phyloP scores from a whole-genome alignment of 2,113 vertebrate species.

The Perca flavescens region DNA sequence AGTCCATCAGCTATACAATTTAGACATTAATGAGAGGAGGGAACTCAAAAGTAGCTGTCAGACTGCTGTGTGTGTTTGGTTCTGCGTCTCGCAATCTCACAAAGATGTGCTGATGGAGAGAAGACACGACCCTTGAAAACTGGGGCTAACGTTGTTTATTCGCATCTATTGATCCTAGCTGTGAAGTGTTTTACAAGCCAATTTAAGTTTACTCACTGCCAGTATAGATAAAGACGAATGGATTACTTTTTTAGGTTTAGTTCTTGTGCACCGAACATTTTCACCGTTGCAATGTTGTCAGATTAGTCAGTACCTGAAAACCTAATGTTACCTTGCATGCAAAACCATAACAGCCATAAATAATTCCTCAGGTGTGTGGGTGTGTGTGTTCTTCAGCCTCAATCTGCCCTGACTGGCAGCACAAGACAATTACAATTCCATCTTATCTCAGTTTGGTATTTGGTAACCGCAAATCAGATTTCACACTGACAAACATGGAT shows the following conservation, averaged over 20 bases:
- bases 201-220: not conserved
- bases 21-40: constrained; percentile 72
- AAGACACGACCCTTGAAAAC: not conserved
- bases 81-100: not conserved
- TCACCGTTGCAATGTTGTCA: not conserved
- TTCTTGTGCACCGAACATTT: not conserved
- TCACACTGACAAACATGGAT: constrained; percentile 64
- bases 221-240: not conserved
- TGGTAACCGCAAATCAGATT: constrained; percentile 66
- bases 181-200: constrained; percentile 7
- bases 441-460: constrained; percentile 54
- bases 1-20: constrained; percentile 67
- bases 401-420: constrained; percentile 37
- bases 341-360: not conserved
- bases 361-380: constrained; percentile 22
- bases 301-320: constrained; percentile 14
- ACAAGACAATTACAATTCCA: constrained; percentile 50
- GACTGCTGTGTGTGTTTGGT: constrained; percentile 27
- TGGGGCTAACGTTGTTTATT: constrained; percentile 6
- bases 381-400: constrained; percentile 7
- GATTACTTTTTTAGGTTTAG: not conserved
- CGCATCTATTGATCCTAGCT: constrained; percentile 33
- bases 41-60: constrained; percentile 48
- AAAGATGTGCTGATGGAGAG: constrained; percentile 16
- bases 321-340: not conserved